A percentile compares a stretch with the other conserved stretches of the same genome.
Evolutionary conservation across 2,113 vertebrate species (phyloP).

Genomic region (Balaeniceps rex): DNA sequence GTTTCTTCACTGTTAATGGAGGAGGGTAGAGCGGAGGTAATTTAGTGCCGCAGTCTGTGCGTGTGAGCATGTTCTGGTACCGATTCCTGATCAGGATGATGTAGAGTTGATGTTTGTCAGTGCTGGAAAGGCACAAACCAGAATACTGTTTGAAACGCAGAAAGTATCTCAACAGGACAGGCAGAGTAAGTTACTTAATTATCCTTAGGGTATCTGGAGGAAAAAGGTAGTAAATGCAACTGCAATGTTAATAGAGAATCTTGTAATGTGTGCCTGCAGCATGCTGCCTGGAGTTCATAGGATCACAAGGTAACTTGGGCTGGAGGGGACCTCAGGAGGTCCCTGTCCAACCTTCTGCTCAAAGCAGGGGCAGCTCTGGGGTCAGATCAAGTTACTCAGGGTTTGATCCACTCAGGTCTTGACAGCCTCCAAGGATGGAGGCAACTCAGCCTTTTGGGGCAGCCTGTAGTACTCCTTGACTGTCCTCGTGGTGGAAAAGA

Average conservation of each 20-base stretch:
- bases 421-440: background rate
- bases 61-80: background rate
- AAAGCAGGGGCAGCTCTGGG: background rate
- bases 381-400: background rate
- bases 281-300: background rate
- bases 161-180: background rate
- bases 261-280: background rate
- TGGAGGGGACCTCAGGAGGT: background rate
- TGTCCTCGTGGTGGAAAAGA: background rate
- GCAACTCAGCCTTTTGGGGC: background rate
- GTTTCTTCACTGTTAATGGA: background rate
- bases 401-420: background rate
- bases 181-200: background rate
- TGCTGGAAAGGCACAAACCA: background rate
- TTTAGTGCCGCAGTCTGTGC: background rate
- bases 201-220: background rate
- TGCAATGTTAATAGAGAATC: background rate
- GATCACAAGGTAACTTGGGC: background rate
- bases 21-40: background rate
- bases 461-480: background rate
- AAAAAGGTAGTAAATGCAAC: background rate
- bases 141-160: background rate
- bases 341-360: background rate
- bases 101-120: background rate
- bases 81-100: background rate